Percentiles rank a stretch among this genome's conserved stretches.
Conservation (phyloP, 1,140 invertebrate species). For the Sinonovacula constricta region DNA sequence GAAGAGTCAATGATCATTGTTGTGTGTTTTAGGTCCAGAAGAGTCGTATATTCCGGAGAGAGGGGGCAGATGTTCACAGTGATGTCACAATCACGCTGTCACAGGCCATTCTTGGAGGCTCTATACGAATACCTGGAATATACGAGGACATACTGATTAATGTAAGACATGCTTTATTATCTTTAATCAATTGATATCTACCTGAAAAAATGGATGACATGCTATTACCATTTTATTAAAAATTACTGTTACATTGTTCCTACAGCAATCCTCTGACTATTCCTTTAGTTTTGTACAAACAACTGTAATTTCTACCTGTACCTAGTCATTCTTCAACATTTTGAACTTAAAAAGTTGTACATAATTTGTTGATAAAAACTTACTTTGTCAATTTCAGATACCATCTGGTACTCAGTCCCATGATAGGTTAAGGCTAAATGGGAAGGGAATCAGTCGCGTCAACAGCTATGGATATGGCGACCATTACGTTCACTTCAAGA, state of each 20-base stretch:
- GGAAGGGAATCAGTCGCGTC: constrained; percentile 96
- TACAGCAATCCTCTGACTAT: too few relatives aligned
- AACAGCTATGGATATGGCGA: constrained; percentile 95
- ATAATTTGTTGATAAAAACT: too few relatives aligned
- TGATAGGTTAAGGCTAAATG: constrained; percentile 87
- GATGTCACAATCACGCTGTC: constrained; percentile 82
- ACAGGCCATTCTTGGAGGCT: constrained; percentile 96
- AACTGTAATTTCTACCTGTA: too few relatives aligned
- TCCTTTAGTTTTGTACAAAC: too few relatives aligned
- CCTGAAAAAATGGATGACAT: neutral
- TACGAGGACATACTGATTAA: constrained; percentile 95
- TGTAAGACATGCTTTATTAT: too few relatives aligned
- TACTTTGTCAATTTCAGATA: constrained; percentile 88
- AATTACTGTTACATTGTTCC: neutral
- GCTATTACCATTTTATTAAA: neutral
- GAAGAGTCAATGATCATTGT: too few relatives aligned
- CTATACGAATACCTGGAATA: constrained; percentile 93
- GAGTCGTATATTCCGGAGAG: constrained; percentile 94
- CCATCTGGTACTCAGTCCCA: constrained; percentile 95
- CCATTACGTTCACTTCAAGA: constrained; percentile 97
- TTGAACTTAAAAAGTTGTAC: too few relatives aligned
- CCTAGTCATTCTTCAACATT: too few relatives aligned
- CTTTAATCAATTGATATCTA: too few relatives aligned
- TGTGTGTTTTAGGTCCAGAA: constrained; percentile 87
- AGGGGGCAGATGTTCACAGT: constrained; percentile 94